Base-by-base conservation (phyloP, 2,888 invertebrate species). In the Deladenus siricidicola region DNA sequence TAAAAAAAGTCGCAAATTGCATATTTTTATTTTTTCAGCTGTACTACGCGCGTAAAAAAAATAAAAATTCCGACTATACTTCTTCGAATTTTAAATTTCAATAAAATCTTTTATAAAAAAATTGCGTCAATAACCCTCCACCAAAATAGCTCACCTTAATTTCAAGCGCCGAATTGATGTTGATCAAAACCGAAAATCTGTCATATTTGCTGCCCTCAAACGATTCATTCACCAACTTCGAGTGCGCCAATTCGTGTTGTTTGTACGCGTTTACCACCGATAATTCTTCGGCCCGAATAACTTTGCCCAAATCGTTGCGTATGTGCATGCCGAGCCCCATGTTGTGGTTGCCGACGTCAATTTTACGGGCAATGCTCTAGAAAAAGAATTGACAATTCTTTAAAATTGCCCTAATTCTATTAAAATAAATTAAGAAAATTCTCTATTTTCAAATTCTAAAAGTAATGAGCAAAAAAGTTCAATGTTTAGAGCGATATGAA, bases 231-330 rank as follows among this genome's bases (percentile, higher is more conserved):
- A 54, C 43, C 1, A 66, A 57, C 23, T 57, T 24, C 49, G 57
- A 49, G 45, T 68, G 63, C 3, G 44, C 55, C 28, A 67, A 24
- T 26, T 67, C 65, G 42, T 71, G 72, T 19, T 60, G 64, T 48
- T 67, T 65, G 50, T 69, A 72, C 39, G 60, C 65, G 51, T 69
- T 56, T 0, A 71, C 58, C 17, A 72, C 53, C 0, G 70, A 67
- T 2, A 72, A 48, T 21, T 63, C 24, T 19, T 70, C 67, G 14
- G 61, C 44, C 3, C 43, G 24, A n/a, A 65, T 55, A 8, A 62
- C 49, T 21, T 56, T 39, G 3, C 64, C 64, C n/a, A 42, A 23
- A 23, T 26, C 39, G 59, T 70, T 64, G 14, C 70, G 64, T 28
- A 70, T 69, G 14, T 62, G 42, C 70, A 70, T 67, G 23, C 56